Evolutionary conservation across 2,888 invertebrate genomes (phyloP).

Genomic region (Cheilosia grossa): DNA sequence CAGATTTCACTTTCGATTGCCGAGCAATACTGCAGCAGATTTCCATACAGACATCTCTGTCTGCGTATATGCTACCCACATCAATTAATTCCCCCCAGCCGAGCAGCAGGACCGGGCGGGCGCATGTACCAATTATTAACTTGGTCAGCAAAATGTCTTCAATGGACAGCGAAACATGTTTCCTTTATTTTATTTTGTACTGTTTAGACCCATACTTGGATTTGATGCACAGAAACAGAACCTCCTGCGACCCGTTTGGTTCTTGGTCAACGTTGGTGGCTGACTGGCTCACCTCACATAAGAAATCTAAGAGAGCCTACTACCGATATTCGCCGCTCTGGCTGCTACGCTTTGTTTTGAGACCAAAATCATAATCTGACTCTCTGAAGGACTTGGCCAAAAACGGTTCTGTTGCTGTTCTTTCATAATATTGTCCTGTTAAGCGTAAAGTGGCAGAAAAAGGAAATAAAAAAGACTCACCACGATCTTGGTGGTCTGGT

Average conservation of each 20-base stretch:
- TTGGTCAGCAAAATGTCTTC: conserved; percentile 60
- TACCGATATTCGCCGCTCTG: conserved; percentile 9
- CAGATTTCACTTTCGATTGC: conserved; percentile 70
- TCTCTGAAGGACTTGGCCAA: conserved; percentile 28
- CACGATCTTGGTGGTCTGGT: conserved; percentile 62
- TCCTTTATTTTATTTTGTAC: neutral
- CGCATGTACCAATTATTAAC: conserved; percentile 58
- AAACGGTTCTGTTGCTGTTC: conserved; percentile 5
- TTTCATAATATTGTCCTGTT: conserved; percentile 18
- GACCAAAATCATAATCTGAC: conserved; percentile 44
- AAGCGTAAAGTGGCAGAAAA: conserved; percentile 32
- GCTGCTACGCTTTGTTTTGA: neutral
- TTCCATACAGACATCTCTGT: conserved; percentile 45
- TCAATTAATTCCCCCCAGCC: conserved; percentile 49
- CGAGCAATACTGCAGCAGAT: conserved; percentile 46
- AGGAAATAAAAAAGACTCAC: conserved; percentile 4
- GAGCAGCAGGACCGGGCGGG: conserved; percentile 28
- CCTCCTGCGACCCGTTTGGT: conserved; percentile 8
- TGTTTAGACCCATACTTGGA: neutral
- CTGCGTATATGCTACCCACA: neutral
- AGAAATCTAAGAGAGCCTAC: conserved; percentile 22
- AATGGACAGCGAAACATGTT: conserved; percentile 62
- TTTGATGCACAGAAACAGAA: neutral
- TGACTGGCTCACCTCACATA: conserved; percentile 22
- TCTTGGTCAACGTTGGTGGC: conserved; percentile 63